These are phyloP conservation scores for Cephus cinctus DNA, from an alignment of 1,140 invertebrate species.

Conservation along the genomic window DNA sequence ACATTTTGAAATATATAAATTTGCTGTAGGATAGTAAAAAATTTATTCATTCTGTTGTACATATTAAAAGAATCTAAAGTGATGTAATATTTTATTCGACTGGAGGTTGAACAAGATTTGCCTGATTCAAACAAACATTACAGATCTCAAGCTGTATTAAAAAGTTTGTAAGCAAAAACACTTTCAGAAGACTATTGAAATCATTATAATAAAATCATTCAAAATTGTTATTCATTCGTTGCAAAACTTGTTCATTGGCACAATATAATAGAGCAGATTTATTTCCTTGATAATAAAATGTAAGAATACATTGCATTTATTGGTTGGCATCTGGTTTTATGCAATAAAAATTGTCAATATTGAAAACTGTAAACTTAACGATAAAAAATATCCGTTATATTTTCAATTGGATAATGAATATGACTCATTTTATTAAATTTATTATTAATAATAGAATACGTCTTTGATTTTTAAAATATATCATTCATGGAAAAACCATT, in stretches of 20 bases:
- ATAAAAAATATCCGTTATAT: too few species aligned
- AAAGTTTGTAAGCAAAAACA: too few species aligned
- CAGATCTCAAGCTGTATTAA: too few species aligned
- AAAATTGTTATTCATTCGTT: too few species aligned
- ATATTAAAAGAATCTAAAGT: conserved; percentile 11
- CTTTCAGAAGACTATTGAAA: too few species aligned
- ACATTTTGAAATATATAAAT: not conserved
- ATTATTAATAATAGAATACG: not conserved
- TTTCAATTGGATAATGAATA: not conserved
- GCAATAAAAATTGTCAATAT: not conserved
- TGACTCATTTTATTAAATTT: not conserved
- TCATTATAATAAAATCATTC: too few species aligned
- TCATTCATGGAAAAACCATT: not conserved
- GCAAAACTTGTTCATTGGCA: conserved; percentile 1
- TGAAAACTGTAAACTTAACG: not conserved
- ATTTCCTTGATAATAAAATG: too few species aligned
- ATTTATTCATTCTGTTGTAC: conserved; percentile 15
- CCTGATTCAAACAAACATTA: too few species aligned
- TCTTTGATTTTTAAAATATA: not conserved
- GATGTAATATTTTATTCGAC: not conserved
- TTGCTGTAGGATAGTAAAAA: conserved; percentile 16
- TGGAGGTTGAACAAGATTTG: too few species aligned
- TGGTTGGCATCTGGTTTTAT: too few species aligned
- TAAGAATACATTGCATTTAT: too few species aligned
- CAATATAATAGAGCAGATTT: too few species aligned